phyloP scores from a whole-genome alignment of 2,797 vertebrate species.

The Amniataba percoides region DNA sequence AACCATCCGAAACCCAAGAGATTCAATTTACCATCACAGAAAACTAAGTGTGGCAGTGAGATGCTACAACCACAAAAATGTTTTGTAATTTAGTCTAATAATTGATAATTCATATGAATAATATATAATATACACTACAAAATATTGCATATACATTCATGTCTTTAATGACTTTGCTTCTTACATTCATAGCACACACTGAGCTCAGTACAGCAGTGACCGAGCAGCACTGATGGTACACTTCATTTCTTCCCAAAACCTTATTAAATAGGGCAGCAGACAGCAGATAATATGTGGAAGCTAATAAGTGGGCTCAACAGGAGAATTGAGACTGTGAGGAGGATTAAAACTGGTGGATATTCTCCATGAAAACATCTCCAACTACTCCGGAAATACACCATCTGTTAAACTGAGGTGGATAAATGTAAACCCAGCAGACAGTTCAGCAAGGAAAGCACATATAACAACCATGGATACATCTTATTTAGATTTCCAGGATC shows the following conservation, averaged over 20 bases:
- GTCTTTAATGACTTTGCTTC: background rate
- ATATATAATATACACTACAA: too few species aligned
- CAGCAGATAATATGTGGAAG: background rate
- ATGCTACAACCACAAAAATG: background rate
- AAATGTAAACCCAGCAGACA: background rate
- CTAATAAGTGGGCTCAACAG: background rate
- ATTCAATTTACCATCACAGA: background rate
- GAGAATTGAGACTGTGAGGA: background rate
- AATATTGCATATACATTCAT: too few species aligned
- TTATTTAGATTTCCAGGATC: background rate
- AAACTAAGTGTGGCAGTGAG: background rate
- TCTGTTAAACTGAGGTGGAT: background rate
- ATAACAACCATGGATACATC: background rate
- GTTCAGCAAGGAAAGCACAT: background rate
- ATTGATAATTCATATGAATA: background rate
- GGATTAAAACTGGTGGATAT: background rate
- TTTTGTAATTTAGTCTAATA: background rate
- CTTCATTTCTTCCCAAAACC: background rate
- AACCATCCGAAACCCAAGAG: background rate
- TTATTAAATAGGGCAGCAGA: constrained; percentile 12
- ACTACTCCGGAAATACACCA: background rate
- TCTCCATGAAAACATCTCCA: constrained; percentile 3
- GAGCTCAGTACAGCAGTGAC: background rate
- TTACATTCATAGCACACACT: background rate
- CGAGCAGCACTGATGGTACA: background rate